Evolutionary conservation across 2,888 invertebrate genomes (phyloP).

Genomic region (Junonia oenone): DNA sequence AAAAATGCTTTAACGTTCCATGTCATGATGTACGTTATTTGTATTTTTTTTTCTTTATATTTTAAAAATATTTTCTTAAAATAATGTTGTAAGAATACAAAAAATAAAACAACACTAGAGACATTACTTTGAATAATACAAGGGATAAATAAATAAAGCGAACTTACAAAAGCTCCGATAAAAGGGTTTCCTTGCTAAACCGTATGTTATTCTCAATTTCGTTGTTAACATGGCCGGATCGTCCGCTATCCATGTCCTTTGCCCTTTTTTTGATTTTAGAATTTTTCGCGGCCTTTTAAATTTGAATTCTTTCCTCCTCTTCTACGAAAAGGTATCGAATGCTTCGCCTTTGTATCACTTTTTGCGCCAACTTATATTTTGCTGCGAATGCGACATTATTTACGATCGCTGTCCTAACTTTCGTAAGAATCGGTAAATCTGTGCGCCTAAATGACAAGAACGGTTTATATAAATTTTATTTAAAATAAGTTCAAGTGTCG

Average conservation of each 20-base stretch:
- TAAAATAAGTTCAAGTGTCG: conserved; percentile 3
- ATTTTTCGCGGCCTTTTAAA: conserved; percentile 67
- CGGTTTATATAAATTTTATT: conserved; percentile 13
- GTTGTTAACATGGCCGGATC: conserved; percentile 43
- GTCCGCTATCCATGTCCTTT: conserved; percentile 49
- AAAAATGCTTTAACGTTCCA: no score
- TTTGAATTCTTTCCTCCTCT: conserved; percentile 74
- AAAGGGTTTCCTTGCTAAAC: conserved; percentile 31
- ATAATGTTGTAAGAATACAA: background rate
- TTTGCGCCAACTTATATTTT: conserved; percentile 64
- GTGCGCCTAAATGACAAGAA: conserved; percentile 26
- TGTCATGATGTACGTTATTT: no score
- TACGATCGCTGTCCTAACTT: conserved; percentile 50
- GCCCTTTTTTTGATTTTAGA: conserved; percentile 58
- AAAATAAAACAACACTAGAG: conserved; percentile 1
- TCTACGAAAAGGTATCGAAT: conserved; percentile 76
- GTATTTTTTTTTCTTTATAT: no score
- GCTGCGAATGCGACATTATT: conserved; percentile 65
- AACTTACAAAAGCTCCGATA: conserved; percentile 19
- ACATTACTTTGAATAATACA: background rate
- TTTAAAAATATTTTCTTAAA: no score
- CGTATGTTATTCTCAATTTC: conserved; percentile 36
- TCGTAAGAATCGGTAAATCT: conserved; percentile 45
- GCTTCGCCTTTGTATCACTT: conserved; percentile 77
- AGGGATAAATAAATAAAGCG: conserved; percentile 19